Base-by-base conservation (phyloP, 53 echinoderm and acorn worm species). In the Actinopyga echinites region DNA sequence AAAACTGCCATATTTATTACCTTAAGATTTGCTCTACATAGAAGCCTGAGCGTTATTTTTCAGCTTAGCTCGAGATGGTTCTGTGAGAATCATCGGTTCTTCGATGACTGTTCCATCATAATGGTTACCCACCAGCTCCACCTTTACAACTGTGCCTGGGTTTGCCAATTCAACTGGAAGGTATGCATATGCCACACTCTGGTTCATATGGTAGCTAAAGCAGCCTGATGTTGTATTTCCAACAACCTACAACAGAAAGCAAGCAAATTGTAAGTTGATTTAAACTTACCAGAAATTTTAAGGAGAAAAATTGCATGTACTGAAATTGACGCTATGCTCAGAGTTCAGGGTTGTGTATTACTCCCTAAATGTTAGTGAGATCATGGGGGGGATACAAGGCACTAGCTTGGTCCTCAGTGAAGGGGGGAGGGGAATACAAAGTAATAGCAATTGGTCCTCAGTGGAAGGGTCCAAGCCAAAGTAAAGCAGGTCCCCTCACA, bases 191-290 rank as follows among this genome's bases (percentile, higher is more conserved):
- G 91, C 86, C 59, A 99, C 92, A 56, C 95, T 95, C 64, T 95
- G 91, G 56, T 89, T 85, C 8, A 94, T 71, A 62, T 92, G 90
- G 55, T 99, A 95, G 87, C 99, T 99, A 83, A 88, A 99, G 29
- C 99, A 94, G 42, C 99, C 99, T 6, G 99, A 99, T 44, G 99
- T 99, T 24, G 99, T 99, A 85, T 99, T 99, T 26, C 99, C 99
- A 22, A 99, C 88, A 33, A 99, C 99, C 99, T 99, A 87, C 10
- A 24, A 17, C 44, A 44, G 28, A 57, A 28, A 43, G 69, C 8
- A 71, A 25, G 29, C 0, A 24, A 69, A 23, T 23, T 8, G 32
- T 62, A 13, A 2, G 0, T 30, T 25, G 10, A 30, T 30, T 11
- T 12, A 12, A 54, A 10, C 10, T 54, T 19, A 62, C 2, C n/a